Conservation (phyloP, 2,797 vertebrate species). For the Rhinatrema bivittatum region DNA sequence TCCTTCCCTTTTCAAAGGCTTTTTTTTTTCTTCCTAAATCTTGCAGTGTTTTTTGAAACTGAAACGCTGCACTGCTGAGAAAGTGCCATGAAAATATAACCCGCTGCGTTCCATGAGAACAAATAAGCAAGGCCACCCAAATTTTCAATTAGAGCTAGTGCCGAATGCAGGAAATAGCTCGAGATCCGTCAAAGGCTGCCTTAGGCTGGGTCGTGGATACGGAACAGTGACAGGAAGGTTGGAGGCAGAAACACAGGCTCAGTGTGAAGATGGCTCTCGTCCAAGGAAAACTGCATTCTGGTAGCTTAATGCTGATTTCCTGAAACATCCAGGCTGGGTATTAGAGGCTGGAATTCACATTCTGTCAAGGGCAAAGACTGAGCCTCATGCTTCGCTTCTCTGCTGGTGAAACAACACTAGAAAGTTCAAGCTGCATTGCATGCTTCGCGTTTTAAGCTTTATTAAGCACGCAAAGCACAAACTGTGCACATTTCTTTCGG, state of each 20-base stretch:
- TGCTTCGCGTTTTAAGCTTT: conserved; percentile 49
- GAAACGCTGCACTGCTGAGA: conserved; percentile 94
- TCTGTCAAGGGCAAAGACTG: conserved; percentile 41
- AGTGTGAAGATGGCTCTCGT: conserved; percentile 57
- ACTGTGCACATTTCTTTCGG: conserved; percentile 39
- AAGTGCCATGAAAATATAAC: conserved; percentile 96
- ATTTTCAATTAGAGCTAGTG: conserved; percentile 95
- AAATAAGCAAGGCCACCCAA: conserved; percentile 99
- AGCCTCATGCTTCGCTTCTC: conserved; percentile 43
- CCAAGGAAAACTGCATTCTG: conserved; percentile 63
- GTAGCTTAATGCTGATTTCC: conserved; percentile 58
- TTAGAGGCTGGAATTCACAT: conserved; percentile 55
- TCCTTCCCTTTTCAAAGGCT: conserved; percentile 7
- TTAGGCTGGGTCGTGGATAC: conserved; percentile 57
- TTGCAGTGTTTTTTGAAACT: conserved; percentile 62
- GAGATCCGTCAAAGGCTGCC: conserved; percentile 65
- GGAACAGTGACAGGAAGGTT: conserved; percentile 63
- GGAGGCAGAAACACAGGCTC: conserved; percentile 48
- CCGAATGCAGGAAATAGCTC: conserved; percentile 89
- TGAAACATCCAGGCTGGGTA: conserved; percentile 47
- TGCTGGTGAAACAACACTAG: conserved; percentile 45
- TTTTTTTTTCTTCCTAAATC: conserved; percentile 51
- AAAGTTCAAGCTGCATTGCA: conserved; percentile 48
- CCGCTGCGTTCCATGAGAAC: conserved; percentile 90
- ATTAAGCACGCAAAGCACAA: conserved; percentile 49